Base-by-base conservation (phyloP, 2,888 invertebrate species). In the Liodrosophila aerea region DNA sequence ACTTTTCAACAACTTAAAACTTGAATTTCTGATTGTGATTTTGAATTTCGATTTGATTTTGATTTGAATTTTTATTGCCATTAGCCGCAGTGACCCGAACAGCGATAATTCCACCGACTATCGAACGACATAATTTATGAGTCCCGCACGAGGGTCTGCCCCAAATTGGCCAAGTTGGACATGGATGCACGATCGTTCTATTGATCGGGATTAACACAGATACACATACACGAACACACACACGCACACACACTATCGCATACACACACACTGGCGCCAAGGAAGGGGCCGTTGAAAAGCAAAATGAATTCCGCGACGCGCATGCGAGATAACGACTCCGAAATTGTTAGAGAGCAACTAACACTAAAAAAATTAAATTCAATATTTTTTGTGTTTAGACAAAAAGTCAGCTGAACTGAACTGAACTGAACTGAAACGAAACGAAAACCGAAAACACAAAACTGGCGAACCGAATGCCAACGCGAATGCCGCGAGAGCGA, bases 291-390 rank as follows among this genome's bases (percentile, higher is more conserved):
- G 27, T 27, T 37, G 15, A 22, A 41, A 41, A 16, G 9, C 46
- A 52, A 53, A 54, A 36, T 46, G 37, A 51, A 60, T 61, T 62
- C 64, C 59, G 70, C 56, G 85, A 88, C 87, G 87, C 87, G 88
- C 88, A 88, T 88, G 87, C 88, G 87, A 87, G 70, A 70, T 88
- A 88, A 87, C 86, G 86, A 88, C 88, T 86, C 87, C 84, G 85
- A 88, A 88, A 88, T 88, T 87, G 87, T 88, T 88, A 87, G 87
- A 85, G 86, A 82, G 85, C 88, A 87, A 88, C 88, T 88, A 88
- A 88, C 88, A 87, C 87, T 80, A 87, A 87, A 87, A 81, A 88
- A 87, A 87, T 86, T 88, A 81, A 84, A 87, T 88, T 88, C 87
- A 87, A 88, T 87, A 86, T 86, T 88, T 87, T 87, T 72, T 78